Base-by-base conservation (phyloP, 2,888 invertebrate genomes). In the Ophion costatus region DNA sequence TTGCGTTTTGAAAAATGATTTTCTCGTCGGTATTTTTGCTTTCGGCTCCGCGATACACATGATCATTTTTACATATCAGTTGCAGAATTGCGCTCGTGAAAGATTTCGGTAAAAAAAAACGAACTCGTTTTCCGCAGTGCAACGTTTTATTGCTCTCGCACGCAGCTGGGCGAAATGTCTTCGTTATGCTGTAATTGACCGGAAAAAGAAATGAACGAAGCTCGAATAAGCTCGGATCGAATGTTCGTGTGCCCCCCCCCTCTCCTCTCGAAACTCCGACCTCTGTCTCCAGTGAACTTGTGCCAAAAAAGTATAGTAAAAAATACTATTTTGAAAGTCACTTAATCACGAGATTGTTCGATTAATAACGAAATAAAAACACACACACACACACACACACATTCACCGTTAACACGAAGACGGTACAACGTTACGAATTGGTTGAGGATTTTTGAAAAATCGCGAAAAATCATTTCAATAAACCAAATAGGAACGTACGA, bases 401-500 rank as follows among this genome's bases (percentile, higher is more conserved):
- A 79, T 64, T 59, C 22, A 67, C 73, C 51, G 51, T 51, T 77
- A 70, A 74, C 85, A 80, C 80, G 69, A 80, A 77, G 56, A 86
- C 86, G 87, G 83, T 87, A 87, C 85, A 87, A 88, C 83, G 80
- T 80, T 87, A 85, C 80, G 85, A 89, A 90, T 89, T 89, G 89
- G 86, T 88, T 89, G 89, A 89, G 87, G 29, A 75, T 74, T 70
- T 51, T 51, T 14, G 17, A 51, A 51, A 51, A 51, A 51, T 5
- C 5, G 45, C 17, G 11, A 17, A 51, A 51, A 51, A 14, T 5
- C 51, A 51, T 17, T 17, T 17, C 9, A 7, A 38, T 7, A 81
- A 81, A 84, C 75, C 73, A 70, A 80, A 64, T 86, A 84, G 86
- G 84, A 59, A 69, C 74, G 82, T 83, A 85, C 80, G 80, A 78